phyloP scores from a whole-genome alignment of 2,888 invertebrate genomes.

The Carcina quercana region DNA sequence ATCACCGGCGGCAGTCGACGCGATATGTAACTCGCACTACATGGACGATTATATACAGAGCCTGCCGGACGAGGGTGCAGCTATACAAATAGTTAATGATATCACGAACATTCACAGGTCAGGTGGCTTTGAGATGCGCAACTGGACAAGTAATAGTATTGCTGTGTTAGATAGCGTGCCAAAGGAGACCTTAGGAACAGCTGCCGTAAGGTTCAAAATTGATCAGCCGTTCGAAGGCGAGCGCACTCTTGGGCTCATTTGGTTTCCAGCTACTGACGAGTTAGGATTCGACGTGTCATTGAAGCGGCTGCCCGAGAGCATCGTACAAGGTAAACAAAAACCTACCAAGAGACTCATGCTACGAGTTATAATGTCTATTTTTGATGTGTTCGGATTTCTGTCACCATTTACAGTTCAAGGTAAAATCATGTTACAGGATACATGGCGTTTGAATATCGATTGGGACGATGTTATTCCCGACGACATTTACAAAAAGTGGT shows the following conservation, averaged over 20 bases:
- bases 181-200: constrained; percentile 11
- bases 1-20: constrained; percentile 7
- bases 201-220: constrained; percentile 8
- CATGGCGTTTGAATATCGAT: constrained; percentile 10
- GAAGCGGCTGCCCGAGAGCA: constrained; percentile 1
- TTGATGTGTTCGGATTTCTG: constrained; percentile 15
- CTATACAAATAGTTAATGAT: constrained; percentile 5
- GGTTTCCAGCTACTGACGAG: constrained; percentile 8
- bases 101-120: constrained; percentile 7
- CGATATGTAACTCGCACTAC: constrained; percentile 10
- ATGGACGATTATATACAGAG: constrained; percentile 15
- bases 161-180: constrained; percentile 16
- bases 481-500: constrained; percentile 5
- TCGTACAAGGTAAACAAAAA: not conserved
- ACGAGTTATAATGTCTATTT: constrained; percentile 10
- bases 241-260: constrained; percentile 14
- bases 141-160: constrained; percentile 20
- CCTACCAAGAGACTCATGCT: constrained; percentile 14
- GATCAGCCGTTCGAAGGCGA: constrained; percentile 10
- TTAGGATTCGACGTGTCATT: constrained; percentile 1
- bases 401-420: constrained; percentile 13
- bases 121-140: constrained; percentile 16
- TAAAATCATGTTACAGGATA: constrained; percentile 11
- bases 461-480: constrained; percentile 14
- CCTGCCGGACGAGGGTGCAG: constrained; percentile 8